A percentile compares a stretch with the other conserved stretches of the same genome.
These are phyloP conservation scores for Mirza zaza DNA, from an alignment of 2,113 vertebrate genomes.

Conservation along the genomic window DNA sequence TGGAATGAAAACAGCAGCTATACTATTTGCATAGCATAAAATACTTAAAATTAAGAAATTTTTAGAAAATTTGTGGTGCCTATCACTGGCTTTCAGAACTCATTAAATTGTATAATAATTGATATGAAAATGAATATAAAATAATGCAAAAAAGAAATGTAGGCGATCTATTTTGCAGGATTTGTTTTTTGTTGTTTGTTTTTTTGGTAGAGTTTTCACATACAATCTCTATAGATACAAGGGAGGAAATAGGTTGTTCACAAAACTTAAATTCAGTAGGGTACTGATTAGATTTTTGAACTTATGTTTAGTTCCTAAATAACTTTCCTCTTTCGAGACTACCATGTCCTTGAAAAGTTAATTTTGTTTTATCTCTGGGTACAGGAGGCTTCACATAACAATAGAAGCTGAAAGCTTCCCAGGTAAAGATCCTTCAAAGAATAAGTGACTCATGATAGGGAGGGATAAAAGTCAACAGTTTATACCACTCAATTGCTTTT, in stretches of 20 bases:
- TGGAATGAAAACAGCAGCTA: not conserved
- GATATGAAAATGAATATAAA: conserved; percentile 63
- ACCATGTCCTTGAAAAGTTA: conserved; percentile 87
- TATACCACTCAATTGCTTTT: conserved; percentile 86
- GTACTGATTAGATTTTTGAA: conserved; percentile 66
- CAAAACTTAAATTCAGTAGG: conserved; percentile 72
- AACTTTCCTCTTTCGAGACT: conserved; percentile 82
- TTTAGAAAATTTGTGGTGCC: not conserved
- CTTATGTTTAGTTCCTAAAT: conserved; percentile 76
- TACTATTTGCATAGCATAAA: not conserved
- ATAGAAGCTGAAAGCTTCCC: conserved; percentile 86
- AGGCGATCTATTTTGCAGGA: conserved; percentile 61
- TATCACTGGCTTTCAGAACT: conserved; percentile 56
- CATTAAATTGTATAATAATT: conserved; percentile 46
- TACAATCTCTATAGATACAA: conserved; percentile 49
- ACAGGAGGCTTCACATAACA: conserved; percentile 82
- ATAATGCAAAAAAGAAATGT: conserved; percentile 57
- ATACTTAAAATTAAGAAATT: not conserved
- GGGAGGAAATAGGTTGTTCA: conserved; percentile 48
- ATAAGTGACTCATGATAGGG: conserved; percentile 81
- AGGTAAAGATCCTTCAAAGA: conserved; percentile 89
- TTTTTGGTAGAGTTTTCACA: not conserved
- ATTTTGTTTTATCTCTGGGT: conserved; percentile 85
- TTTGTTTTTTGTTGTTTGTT: not conserved
- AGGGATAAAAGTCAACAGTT: conserved; percentile 88